phyloP scores from a whole-genome alignment of 2,888 invertebrate species.

The Perizoma flavofasciatum region DNA sequence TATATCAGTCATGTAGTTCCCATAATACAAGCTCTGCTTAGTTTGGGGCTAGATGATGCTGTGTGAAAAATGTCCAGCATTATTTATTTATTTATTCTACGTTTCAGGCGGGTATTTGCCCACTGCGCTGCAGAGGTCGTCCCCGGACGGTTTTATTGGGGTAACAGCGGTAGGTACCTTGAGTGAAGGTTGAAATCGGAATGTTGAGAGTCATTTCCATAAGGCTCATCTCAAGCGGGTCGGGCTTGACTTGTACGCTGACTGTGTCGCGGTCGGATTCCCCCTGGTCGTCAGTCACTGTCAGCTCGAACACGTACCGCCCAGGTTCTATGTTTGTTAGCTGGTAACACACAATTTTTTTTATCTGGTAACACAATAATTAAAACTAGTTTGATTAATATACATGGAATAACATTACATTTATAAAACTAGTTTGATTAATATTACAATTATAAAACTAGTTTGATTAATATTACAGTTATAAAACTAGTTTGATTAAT shows the following conservation, averaged over 20 bases:
- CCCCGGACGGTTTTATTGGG: no score
- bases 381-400: neutral
- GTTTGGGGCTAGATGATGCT: no score
- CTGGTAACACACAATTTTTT: slow-evolving; percentile 77
- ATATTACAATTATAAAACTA: no score
- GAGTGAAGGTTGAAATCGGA: slow-evolving; percentile 83
- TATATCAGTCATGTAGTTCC: no score
- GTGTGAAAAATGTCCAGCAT: no score
- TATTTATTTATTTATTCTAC: no score
- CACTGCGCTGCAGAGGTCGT: no score
- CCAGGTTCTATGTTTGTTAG: slow-evolving; percentile 94
- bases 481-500: neutral
- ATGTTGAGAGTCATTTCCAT: slow-evolving; percentile 93
- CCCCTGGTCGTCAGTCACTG: slow-evolving; percentile 96
- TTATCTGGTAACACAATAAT: no score
- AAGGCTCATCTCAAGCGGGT: slow-evolving; percentile 89
- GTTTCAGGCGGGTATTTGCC: no score
- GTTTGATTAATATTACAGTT: no score
- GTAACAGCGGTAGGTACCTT: slow-evolving; percentile 38
- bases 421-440: neutral
- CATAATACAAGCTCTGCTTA: no score
- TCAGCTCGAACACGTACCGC: slow-evolving; percentile 93
- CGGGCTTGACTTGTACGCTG: slow-evolving; percentile 90
- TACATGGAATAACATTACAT: no score
- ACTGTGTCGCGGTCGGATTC: slow-evolving; percentile 92